Percentiles rank a stretch among this genome's conserved stretches.
Evolutionary conservation across 1,140 invertebrate genomes (phyloP).

Genomic region (Panagrolaimus sp.): DNA sequence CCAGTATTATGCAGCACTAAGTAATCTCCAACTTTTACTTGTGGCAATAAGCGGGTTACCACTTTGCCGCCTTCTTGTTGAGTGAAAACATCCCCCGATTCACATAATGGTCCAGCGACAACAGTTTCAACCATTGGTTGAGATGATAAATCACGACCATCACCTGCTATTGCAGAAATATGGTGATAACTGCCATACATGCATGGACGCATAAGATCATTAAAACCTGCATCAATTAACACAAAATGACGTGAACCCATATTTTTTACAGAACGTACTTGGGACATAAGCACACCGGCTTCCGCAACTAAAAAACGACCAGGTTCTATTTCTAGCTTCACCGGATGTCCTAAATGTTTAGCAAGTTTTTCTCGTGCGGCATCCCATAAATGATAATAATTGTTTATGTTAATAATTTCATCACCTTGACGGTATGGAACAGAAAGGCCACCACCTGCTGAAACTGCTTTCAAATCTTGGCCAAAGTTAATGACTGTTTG

Average conservation of each 20-base stretch:
- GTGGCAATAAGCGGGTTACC: not conserved
- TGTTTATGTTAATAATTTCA: not conserved
- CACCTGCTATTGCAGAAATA: not conserved
- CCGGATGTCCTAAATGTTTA: not conserved
- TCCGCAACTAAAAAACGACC: constrained; percentile 14
- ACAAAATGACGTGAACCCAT: not conserved
- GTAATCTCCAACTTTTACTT: constrained; percentile 16
- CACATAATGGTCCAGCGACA: constrained; percentile 19
- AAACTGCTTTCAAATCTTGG: not conserved
- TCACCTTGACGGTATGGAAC: constrained; percentile 6
- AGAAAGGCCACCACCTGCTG: constrained; percentile 21
- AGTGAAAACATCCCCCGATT: constrained; percentile 15
- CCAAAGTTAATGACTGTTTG: not conserved
- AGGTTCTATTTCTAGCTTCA: constrained; percentile 14
- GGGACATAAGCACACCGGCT: constrained; percentile 13
- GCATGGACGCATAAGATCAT: constrained; percentile 20
- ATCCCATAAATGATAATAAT: not conserved
- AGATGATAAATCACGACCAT: too few species aligned
- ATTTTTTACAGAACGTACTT: not conserved
- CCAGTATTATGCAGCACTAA: not conserved
- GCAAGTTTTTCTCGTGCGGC: not conserved
- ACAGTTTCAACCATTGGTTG: not conserved
- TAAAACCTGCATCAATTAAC: constrained; percentile 14
- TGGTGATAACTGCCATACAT: constrained; percentile 11
- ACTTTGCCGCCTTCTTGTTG: not conserved